Conservation (phyloP, 1,140 invertebrate genomes). For the Rhopalosiphum padi region DNA sequence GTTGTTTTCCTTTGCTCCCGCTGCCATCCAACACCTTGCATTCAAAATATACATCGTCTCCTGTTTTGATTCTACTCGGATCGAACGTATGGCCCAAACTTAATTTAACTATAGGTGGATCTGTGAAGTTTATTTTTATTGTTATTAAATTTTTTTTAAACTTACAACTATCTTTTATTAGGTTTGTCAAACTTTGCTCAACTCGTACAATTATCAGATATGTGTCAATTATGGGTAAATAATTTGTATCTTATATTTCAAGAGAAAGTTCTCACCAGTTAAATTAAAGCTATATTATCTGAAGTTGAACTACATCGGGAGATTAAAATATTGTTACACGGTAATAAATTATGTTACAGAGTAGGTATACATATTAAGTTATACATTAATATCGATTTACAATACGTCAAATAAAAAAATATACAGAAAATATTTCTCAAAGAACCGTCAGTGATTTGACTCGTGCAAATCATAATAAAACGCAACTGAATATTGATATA, state of each 20-base stretch:
- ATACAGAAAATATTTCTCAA: background rate
- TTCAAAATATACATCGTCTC: slow-evolving; percentile 91
- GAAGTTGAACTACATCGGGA: background rate
- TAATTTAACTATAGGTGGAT: slow-evolving; percentile 82
- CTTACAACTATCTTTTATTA: background rate
- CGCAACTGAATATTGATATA: background rate
- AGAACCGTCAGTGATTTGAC: background rate
- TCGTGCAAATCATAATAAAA: background rate
- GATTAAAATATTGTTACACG: background rate
- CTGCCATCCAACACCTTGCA: slow-evolving; percentile 65
- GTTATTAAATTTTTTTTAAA: background rate
- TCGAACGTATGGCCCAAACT: slow-evolving; percentile 83
- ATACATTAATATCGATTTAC: background rate
- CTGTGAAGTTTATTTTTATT: slow-evolving; percentile 66
- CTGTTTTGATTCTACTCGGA: slow-evolving; percentile 87
- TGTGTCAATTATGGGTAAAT: background rate
- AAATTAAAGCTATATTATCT: background rate
- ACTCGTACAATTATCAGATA: background rate
- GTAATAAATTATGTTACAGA: background rate
- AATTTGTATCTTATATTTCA: background rate
- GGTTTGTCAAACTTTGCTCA: too few species aligned
- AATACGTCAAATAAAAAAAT: background rate
- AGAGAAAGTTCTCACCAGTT: background rate
- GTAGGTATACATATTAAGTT: background rate
- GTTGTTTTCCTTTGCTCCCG: background rate